These are phyloP conservation scores for Aphrophora alni DNA, from an alignment of 2,888 invertebrate genomes.

Conservation along the genomic window DNA sequence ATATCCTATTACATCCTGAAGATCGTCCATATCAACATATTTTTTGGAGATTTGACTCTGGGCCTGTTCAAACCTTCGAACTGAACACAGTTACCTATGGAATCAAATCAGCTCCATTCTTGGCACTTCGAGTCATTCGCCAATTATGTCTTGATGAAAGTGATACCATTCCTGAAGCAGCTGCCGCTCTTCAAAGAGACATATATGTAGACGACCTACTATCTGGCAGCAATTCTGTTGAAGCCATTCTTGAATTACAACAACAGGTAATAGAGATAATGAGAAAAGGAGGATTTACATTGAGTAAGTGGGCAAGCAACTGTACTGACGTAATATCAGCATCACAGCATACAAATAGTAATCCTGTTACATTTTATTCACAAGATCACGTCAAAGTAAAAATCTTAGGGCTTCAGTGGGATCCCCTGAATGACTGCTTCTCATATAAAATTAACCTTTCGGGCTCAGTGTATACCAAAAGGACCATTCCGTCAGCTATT, in stretches of 20 bases:
- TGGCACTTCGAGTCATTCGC: conserved; percentile 44
- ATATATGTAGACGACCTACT: conserved; percentile 51
- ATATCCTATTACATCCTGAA: no score
- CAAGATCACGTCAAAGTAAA: conserved; percentile 35
- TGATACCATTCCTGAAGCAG: conserved; percentile 41
- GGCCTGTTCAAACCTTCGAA: conserved; percentile 44
- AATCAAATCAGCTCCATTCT: conserved; percentile 46
- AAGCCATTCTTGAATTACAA: conserved; percentile 44
- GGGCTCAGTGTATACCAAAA: conserved; percentile 39
- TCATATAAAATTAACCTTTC: conserved; percentile 31
- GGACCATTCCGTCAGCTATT: conserved; percentile 44
- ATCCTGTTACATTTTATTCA: conserved; percentile 18
- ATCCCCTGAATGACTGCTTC: conserved; percentile 39
- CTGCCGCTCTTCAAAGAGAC: conserved; percentile 35
- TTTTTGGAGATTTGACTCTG: no score
- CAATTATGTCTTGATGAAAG: conserved; percentile 46
- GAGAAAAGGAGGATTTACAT: conserved; percentile 41
- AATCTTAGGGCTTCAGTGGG: conserved; percentile 45
- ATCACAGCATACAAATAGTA: conserved; percentile 24
- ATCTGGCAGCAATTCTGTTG: conserved; percentile 39
- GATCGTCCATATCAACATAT: no score
- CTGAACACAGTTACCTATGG: conserved; percentile 49
- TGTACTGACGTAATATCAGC: conserved; percentile 3
- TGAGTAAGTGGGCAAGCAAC: conserved; percentile 50
- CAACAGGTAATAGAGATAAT: conserved; percentile 42